Conservation (phyloP, 2,888 invertebrate genomes). For the Nomada ferruginata region DNA sequence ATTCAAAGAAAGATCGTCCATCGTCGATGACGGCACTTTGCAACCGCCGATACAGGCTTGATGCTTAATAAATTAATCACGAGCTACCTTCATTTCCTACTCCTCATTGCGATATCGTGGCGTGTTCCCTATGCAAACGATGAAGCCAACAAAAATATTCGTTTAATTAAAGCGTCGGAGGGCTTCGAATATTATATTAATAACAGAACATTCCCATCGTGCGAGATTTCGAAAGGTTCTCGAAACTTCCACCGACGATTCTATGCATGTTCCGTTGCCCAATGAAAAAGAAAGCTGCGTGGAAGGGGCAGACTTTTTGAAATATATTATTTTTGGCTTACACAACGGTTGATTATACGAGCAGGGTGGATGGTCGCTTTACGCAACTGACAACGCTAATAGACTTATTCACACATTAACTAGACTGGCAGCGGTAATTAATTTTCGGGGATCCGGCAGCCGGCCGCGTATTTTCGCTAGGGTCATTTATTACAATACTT, state of each 20-base stretch:
- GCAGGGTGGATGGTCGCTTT: not conserved
- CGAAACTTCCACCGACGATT: no score
- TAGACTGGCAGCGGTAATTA: constrained; percentile 42
- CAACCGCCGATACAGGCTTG: constrained; percentile 35
- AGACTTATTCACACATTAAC: constrained; percentile 55
- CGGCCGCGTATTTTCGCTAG: constrained; percentile 41
- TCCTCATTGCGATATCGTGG: no score
- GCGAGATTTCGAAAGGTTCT: no score
- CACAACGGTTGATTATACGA: constrained; percentile 2
- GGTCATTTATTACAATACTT: constrained; percentile 49
- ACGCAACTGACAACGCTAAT: constrained; percentile 34
- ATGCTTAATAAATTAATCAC: no score
- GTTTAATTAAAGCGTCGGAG: not conserved
- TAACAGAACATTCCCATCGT: no score
- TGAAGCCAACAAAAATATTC: not conserved
- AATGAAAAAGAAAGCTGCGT: no score
- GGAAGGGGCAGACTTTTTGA: no score
- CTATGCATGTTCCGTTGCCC: no score
- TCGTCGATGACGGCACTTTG: constrained; percentile 36
- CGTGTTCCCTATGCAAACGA: not conserved
- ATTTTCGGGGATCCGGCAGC: constrained; percentile 36
- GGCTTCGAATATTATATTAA: no score
- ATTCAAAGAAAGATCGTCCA: constrained; percentile 62
- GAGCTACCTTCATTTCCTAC: not conserved
- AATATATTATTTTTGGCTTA: no score